phyloP scores from a whole-genome alignment of 2,888 invertebrate species.

The Xylota sylvarum region DNA sequence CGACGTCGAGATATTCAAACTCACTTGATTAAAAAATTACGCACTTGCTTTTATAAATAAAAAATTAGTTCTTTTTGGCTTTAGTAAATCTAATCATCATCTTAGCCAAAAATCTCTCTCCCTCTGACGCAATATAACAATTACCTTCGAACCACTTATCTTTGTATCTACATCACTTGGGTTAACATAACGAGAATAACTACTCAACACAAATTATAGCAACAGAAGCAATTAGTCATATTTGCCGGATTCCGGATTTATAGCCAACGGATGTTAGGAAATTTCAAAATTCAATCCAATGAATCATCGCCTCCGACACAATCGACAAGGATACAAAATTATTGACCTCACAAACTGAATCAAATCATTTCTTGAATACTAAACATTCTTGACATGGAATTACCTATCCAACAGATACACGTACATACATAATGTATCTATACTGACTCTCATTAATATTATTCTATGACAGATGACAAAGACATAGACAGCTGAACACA shows the following conservation, averaged over 20 bases:
- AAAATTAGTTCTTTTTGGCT: neutral
- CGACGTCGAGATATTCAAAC: no score
- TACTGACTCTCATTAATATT: constrained; percentile 41
- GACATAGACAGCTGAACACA: neutral
- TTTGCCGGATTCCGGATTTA: constrained; percentile 50
- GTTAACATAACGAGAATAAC: neutral
- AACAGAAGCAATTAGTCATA: constrained; percentile 42
- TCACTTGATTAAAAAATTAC: neutral
- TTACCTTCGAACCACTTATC: neutral
- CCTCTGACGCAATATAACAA: neutral
- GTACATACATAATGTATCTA: no score
- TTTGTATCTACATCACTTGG: neutral
- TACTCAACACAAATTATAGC: constrained; percentile 8
- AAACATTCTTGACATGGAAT: constrained; percentile 27
- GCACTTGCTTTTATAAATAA: neutral
- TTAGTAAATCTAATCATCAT: neutral
- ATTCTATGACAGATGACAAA: constrained; percentile 17
- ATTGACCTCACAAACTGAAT: constrained; percentile 23
- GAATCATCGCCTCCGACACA: constrained; percentile 5
- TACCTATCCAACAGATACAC: constrained; percentile 4
- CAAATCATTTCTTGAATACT: constrained; percentile 19
- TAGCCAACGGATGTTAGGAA: constrained; percentile 29
- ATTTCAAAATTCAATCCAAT: constrained; percentile 28
- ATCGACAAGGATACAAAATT: constrained; percentile 42
- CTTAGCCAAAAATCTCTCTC: neutral